Base-by-base conservation (phyloP, 2,113 vertebrate genomes). In the Psephotus haematonotus region DNA sequence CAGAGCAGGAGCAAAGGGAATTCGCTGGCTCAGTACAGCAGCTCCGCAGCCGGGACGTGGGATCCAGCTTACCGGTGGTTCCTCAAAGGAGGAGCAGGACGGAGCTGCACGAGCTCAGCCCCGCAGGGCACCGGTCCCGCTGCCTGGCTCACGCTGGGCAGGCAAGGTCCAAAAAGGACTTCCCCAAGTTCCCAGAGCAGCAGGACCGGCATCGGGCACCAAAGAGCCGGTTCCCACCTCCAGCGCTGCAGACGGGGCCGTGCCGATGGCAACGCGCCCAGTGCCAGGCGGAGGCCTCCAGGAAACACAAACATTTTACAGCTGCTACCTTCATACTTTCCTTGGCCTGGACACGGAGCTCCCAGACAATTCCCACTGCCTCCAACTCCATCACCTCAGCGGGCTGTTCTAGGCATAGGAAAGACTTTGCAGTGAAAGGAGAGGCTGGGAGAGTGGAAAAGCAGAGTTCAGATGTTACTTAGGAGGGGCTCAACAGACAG, bases 301-400 rank as follows among this genome's bases (percentile, higher is more conserved):
- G 95, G 93, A 97, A 95, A 97, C 44, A 79, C 59, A 95, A 92
- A 96, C 68, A 94, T 88, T 78, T 72, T 7, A 43, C 69, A 55
- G 67, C 88, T 12, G 22, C 67, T 52, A 71, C 82, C 75, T 92
- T 92, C 90, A 90, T 92, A 49, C 67, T 92, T 94, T 95, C 90
- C 85, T 59, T 12, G 17, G 43, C 24, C 44, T 57, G 85, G 94
- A 78, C 70, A 60, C 13, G 35, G 62, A 68, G 47, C 74, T 78
- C 78, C 57, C 71, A 89, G 93, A 79, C 70, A 82, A 76, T 68
- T 84, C 67, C 19, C 57, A 28, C 59, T 60, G 63, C 68, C 67
- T 93, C 39, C 68, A 52, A 11, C 13, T 35, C 31, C 37, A 3
- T 49, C 60, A 49, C 72, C 55, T 15, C 2, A 6, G 64, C 25